phyloP scores from a whole-genome alignment of 2,888 invertebrate genomes.

The Hololepta plana region DNA sequence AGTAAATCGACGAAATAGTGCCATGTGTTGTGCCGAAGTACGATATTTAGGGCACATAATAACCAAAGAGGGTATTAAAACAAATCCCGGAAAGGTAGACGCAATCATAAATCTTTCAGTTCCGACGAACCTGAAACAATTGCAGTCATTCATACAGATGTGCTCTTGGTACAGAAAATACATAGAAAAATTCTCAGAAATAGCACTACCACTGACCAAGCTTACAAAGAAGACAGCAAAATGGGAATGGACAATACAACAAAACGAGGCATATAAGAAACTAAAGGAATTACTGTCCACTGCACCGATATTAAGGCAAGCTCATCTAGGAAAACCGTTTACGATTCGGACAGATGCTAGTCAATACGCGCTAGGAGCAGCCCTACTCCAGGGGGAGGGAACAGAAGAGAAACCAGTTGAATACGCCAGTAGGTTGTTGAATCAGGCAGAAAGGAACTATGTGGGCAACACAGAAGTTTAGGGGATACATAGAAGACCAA shows the following conservation, averaged over 20 bases:
- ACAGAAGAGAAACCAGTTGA: conserved; percentile 9
- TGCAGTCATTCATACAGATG: no score
- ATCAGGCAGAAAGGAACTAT: conserved; percentile 14
- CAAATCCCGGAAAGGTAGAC: conserved; percentile 6
- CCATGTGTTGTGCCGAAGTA: no score
- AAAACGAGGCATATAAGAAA: no score
- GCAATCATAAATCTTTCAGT: conserved; percentile 7
- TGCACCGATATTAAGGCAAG: conserved; percentile 11
- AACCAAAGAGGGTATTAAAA: conserved; percentile 6
- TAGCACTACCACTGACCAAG: conserved; percentile 8
- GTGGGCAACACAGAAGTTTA: conserved; percentile 20
- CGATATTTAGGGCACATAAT: no score
- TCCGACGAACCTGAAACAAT: conserved; percentile 8
- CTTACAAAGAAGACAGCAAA: conserved; percentile 9
- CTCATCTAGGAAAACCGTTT: conserved; percentile 11
- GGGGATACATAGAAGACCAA: conserved; percentile 20
- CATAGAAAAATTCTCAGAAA: conserved; percentile 9
- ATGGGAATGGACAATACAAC: conserved; percentile 10
- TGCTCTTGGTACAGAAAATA: no score
- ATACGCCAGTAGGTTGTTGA: conserved; percentile 9
- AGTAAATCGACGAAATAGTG: conserved; percentile 12
- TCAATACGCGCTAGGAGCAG: conserved; percentile 7
- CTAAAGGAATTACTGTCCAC: conserved; percentile 7
- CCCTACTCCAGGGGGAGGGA: conserved; percentile 9
- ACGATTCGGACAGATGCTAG: conserved; percentile 11